Percentiles rank a stretch among this genome's conserved stretches.
These are phyloP conservation scores for Cheumatopsyche charites DNA, from an alignment of 1,140 invertebrate species.

Conservation along the genomic window DNA sequence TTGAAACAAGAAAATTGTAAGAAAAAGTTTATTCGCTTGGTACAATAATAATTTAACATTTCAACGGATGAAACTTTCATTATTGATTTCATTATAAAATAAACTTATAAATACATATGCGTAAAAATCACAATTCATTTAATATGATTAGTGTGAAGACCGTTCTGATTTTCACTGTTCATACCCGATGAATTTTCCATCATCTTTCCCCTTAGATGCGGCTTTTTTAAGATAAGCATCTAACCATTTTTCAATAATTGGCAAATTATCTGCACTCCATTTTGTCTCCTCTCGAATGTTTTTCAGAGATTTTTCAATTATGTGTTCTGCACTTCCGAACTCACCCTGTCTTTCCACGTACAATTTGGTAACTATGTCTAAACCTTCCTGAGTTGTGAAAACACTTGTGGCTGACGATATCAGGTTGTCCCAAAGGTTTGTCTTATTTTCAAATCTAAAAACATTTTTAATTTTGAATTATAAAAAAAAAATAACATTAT, in stretches of 20 bases:
- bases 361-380: conserved; percentile 68
- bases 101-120: too few relatives aligned
- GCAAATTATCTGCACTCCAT: conserved; percentile 73
- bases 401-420: conserved; percentile 72
- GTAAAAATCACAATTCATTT: too few relatives aligned
- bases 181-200: conserved; percentile 50
- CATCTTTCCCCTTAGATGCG: conserved; percentile 42
- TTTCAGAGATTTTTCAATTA: conserved; percentile 70
- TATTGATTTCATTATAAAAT: too few relatives aligned
- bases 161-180: conserved; percentile 32
- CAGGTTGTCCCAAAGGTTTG: conserved; percentile 73
- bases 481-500: too few relatives aligned
- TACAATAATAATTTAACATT: too few relatives aligned
- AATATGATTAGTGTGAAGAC: too few relatives aligned
- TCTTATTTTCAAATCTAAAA: conserved; percentile 68
- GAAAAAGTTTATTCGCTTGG: too few relatives aligned
- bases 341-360: conserved; percentile 65
- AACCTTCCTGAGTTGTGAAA: conserved; percentile 73
- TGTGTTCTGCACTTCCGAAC: conserved; percentile 69
- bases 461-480: too few relatives aligned
- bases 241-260: conserved; percentile 72
- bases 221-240: conserved; percentile 59
- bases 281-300: conserved; percentile 71
- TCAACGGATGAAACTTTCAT: too few relatives aligned
- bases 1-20: too few relatives aligned